These are phyloP conservation scores for Crotalus tigris DNA, from an alignment of 2,113 vertebrate species.

Conservation along the genomic window DNA sequence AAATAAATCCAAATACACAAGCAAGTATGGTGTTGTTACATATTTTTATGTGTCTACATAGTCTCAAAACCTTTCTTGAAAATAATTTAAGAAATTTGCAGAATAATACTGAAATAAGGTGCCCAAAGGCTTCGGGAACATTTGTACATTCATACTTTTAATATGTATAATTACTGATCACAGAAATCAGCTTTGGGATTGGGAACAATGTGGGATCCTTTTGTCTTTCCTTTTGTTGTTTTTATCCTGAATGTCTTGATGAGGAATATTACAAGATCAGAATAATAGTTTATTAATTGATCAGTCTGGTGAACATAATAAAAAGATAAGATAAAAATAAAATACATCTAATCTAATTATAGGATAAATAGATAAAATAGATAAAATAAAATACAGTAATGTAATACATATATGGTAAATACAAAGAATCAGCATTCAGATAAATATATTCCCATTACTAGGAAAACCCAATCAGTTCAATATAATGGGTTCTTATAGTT, in stretches of 20 bases:
- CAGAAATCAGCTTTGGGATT: background rate
- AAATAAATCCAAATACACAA: background rate
- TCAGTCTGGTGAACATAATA: no score
- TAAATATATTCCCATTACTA: no score
- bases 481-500: no score
- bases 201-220: background rate
- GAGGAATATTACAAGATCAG: background rate
- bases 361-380: no score
- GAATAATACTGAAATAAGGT: background rate
- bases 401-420: no score
- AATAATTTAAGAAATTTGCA: background rate
- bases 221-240: background rate
- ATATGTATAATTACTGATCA: background rate
- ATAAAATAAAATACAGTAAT: no score
- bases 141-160: background rate
- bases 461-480: no score
- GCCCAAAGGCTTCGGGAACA: background rate
- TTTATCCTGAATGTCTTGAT: background rate
- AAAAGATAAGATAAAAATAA: no score
- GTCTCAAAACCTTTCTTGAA: background rate
- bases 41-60: background rate
- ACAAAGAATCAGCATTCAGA: no score
- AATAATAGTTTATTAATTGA: no score
- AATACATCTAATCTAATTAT: no score
- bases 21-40: background rate